These are phyloP conservation scores for Mesembrinibis cayennensis DNA, from an alignment of 2,113 vertebrate genomes.

Conservation along the genomic window DNA sequence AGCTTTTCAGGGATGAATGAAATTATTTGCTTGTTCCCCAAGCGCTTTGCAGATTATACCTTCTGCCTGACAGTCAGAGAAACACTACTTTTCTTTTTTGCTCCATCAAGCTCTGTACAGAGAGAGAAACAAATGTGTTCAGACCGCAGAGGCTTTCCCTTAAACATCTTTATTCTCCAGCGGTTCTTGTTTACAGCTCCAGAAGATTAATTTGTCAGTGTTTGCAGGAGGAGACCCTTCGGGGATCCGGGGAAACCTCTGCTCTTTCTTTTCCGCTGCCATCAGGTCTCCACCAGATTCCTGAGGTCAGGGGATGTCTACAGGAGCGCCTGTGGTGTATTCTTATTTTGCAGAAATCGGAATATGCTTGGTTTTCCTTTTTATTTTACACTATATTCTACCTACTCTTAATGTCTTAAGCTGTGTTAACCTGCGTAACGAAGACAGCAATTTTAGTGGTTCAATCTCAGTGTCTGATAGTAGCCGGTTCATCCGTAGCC, in stretches of 20 bases:
- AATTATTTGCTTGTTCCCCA: not conserved
- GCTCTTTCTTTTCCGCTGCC: not conserved
- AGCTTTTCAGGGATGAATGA: not conserved
- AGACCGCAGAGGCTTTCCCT: not conserved
- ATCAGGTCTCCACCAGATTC: not conserved
- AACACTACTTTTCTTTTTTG: not conserved
- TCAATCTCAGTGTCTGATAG: not conserved
- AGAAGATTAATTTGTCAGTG: not conserved
- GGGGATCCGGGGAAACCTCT: not conserved
- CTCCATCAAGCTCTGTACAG: accelerated
- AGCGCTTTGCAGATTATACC: not conserved
- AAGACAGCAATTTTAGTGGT: not conserved
- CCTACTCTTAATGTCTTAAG: not conserved
- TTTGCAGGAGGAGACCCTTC: not conserved
- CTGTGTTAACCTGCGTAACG: accelerated
- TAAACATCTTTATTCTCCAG: not conserved
- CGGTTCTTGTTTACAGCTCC: not conserved
- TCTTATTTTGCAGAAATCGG: not conserved
- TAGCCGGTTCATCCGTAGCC: accelerated
- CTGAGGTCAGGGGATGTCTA: not conserved
- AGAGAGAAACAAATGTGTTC: not conserved
- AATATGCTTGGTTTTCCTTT: not conserved
- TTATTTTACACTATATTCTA: not conserved
- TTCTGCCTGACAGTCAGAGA: not conserved
- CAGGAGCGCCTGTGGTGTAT: not conserved